These are phyloP conservation scores for Pelagia noctiluca DNA, from an alignment of 30 jellyfish, hydroid and myxozoan species.

Conservation along the genomic window DNA sequence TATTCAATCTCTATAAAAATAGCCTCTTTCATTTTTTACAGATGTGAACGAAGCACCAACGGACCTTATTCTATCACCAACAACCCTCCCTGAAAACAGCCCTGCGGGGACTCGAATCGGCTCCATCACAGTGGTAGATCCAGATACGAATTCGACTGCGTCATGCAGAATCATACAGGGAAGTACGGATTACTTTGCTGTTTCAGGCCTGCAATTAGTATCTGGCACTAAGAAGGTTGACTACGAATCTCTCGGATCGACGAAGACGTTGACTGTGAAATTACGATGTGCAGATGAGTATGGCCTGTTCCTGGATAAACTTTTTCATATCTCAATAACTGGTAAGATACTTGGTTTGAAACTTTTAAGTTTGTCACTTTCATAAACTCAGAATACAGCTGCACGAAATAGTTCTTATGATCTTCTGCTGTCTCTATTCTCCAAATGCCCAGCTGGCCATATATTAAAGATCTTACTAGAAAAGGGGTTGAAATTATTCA, in stretches of 20 bases:
- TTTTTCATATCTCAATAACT: slow-evolving; percentile 48
- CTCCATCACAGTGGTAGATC: slow-evolving; percentile 58
- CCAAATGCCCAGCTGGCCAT: no score
- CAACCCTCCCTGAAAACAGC: slow-evolving; percentile 68
- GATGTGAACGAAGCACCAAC: slow-evolving; percentile 92
- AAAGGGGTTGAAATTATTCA: no score
- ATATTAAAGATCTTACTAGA: no score
- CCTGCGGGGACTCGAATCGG: slow-evolving; percentile 65
- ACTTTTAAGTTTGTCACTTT: not conserved
- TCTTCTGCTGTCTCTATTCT: no score
- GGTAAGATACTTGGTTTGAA: slow-evolving; percentile 57
- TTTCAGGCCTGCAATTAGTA: slow-evolving; percentile 35
- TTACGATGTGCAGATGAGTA: slow-evolving; percentile 75
- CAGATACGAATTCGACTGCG: slow-evolving; percentile 68
- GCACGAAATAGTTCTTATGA: no score
- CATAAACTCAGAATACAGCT: no score
- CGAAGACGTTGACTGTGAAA: slow-evolving; percentile 28
- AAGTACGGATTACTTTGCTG: slow-evolving; percentile 29
- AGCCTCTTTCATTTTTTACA: not conserved
- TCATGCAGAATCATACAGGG: slow-evolving; percentile 64
- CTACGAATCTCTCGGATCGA: slow-evolving; percentile 62
- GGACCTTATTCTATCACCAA: slow-evolving; percentile 36
- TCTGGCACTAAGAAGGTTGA: slow-evolving; percentile 61
- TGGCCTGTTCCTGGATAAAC: slow-evolving; percentile 30
- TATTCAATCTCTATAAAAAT: slow-evolving; percentile 1